Conservation (phyloP, 1,140 invertebrate species). For the Bombus pyrosoma region DNA sequence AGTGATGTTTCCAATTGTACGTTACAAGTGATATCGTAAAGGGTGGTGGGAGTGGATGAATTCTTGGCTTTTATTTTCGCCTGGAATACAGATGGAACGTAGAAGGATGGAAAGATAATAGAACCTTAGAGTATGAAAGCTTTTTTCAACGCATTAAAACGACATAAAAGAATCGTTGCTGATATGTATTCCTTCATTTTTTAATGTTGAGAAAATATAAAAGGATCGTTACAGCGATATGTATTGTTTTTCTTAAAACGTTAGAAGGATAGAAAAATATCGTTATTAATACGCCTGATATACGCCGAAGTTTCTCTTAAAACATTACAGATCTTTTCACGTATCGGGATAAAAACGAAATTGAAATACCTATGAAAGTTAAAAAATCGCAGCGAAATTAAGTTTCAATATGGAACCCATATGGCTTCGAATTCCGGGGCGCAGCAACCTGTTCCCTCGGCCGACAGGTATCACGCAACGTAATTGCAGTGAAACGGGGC, state of each 20-base stretch:
- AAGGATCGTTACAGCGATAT: too few species aligned
- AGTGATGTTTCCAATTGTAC: background rate
- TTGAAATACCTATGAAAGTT: background rate
- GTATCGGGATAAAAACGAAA: background rate
- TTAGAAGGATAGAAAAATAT: too few species aligned
- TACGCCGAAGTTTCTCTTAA: too few species aligned
- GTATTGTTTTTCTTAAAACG: too few species aligned
- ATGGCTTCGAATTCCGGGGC: conserved; percentile 9
- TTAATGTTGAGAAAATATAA: too few species aligned
- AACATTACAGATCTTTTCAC: too few species aligned
- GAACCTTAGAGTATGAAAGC: background rate
- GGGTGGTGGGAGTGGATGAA: background rate
- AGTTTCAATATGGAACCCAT: background rate
- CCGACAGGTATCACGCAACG: conserved; percentile 40
- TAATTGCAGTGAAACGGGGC: conserved; percentile 11
- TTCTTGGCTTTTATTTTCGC: background rate
- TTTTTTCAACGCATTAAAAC: too few species aligned
- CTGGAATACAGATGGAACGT: too few species aligned
- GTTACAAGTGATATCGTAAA: background rate
- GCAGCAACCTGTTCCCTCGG: conserved; percentile 32
- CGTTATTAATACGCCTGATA: too few species aligned
- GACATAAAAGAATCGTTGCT: too few species aligned
- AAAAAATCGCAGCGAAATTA: background rate
- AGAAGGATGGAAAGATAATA: background rate
- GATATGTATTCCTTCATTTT: too few species aligned